Evolutionary conservation across 2,113 vertebrate species (phyloP).

Genomic region (Ictalurus furcatus): DNA sequence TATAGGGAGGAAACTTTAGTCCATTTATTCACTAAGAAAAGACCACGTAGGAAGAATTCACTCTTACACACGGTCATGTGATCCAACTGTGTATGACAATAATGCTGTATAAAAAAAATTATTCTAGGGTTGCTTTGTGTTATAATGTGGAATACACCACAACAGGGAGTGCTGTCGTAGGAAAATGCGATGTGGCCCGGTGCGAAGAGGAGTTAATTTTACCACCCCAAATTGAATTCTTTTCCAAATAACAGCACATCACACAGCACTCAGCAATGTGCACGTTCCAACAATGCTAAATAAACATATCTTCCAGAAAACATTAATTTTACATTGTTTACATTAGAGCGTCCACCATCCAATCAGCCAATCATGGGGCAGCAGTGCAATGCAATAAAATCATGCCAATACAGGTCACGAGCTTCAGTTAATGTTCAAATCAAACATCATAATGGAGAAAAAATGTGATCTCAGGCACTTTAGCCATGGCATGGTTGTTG

Average conservation of each 20-base stretch:
- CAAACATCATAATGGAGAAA: not conserved
- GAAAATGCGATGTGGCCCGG: not conserved
- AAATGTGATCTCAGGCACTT: not conserved
- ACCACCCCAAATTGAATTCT: not conserved
- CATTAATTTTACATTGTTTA: not conserved
- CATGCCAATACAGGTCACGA: not conserved
- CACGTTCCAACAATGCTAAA: not conserved
- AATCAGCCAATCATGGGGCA: not conserved
- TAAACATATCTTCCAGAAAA: not conserved
- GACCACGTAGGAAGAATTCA: not conserved
- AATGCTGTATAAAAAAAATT: not conserved
- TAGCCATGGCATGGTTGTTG: not conserved
- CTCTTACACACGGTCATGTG: not conserved
- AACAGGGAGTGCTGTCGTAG: not conserved
- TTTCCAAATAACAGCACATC: not conserved
- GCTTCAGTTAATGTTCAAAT: not conserved
- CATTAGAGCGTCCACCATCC: not conserved
- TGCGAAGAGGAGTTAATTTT: not conserved
- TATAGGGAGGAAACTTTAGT: not conserved
- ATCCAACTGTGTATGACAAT: not conserved
- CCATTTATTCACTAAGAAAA: slow-evolving; percentile 16
- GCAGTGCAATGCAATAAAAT: not conserved
- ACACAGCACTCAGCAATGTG: not conserved
- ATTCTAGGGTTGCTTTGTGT: not conserved
- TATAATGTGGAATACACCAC: not conserved